Evolutionary conservation across 2,888 invertebrate genomes (phyloP), one percentile per base, ranked within the genome.

Genomic region (Agriopis leucophaearia): DNA sequence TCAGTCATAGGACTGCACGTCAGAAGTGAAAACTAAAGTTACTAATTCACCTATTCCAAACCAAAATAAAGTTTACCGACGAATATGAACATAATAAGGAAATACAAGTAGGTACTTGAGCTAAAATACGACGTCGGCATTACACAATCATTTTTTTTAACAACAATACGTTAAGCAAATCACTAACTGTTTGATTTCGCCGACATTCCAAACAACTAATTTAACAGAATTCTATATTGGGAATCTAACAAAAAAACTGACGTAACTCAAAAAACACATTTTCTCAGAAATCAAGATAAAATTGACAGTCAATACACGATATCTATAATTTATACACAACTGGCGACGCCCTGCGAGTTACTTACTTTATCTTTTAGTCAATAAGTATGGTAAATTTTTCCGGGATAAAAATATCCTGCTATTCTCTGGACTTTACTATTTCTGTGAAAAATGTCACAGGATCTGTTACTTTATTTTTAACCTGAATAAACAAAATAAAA

Each of bases 251-350:
- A 71, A 70, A 45, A 74, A 69, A 58, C 57, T 50, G 51, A 67
- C 44, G 36, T 45, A 60, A 38, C 40, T 66, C 8, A 54, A 69
- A 66, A 69, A 66, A 35, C 42, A 18, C 7, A 65, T 69, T 74
- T 75, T 74, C 75, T 70, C 12, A 61, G 72, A 69, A 75, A 72
- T 71, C 71, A 65, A 67, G 74, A 75, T 75, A 69, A 66, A 69
- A 75, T 74, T 70, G 71, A 74, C 66, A 56, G 65, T 8, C 66
- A 51, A 73, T 72, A 65, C 75, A 74, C 75, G 71, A 71, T 69
- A 70, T 61, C 61, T 56, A 68, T 66, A 66, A 61, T 71, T 72
- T 63, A 52, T 63, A 57, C 44, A 16, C 7, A 45, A 35, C 56
- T 57, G 36, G 45, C 40, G 10, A 45, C 45, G 57, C 45, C 56